Evolutionary conservation across 1,140 invertebrate species (phyloP).

Genomic region (Trichomalopsis sarcophagae): DNA sequence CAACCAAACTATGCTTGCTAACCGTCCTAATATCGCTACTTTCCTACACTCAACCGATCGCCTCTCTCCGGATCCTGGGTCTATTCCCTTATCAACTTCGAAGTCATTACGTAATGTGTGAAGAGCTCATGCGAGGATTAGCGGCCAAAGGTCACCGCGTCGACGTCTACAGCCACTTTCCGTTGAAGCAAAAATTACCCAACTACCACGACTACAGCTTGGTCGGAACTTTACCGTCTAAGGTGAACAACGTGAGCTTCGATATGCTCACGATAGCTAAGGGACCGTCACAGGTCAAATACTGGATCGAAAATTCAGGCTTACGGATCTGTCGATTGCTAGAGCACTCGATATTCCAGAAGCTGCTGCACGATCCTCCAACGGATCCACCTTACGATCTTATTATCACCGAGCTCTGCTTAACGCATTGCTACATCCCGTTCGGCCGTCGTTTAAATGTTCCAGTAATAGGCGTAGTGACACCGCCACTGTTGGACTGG

Average conservation of each 20-base stretch:
- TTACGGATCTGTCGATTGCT: slow-evolving; percentile 49
- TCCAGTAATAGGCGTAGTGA: slow-evolving; percentile 77
- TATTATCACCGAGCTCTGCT: slow-evolving; percentile 61
- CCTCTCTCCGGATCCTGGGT: slow-evolving; percentile 60
- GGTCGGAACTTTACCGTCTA: slow-evolving; percentile 37
- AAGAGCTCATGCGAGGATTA: slow-evolving; percentile 64
- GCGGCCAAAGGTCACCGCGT: slow-evolving; percentile 71
- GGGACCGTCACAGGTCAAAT: background rate
- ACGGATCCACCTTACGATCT: slow-evolving; percentile 54
- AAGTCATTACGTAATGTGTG: slow-evolving; percentile 69
- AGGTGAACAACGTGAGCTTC: slow-evolving; percentile 55
- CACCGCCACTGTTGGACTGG: slow-evolving; percentile 77
- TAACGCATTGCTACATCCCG: slow-evolving; percentile 72
- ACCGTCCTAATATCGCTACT: too few species aligned
- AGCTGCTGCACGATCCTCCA: slow-evolving; percentile 52
- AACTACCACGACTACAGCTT: slow-evolving; percentile 67
- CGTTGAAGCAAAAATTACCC: slow-evolving; percentile 60
- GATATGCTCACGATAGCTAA: slow-evolving; percentile 8
- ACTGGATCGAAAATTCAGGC: background rate
- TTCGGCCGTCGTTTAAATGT: slow-evolving; percentile 76
- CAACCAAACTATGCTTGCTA: too few species aligned
- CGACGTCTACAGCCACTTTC: slow-evolving; percentile 68
- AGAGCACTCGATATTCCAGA: slow-evolving; percentile 51
- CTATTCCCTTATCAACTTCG: slow-evolving; percentile 65
- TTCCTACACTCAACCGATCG: background rate